Evolutionary conservation across 2,797 vertebrate species (phyloP).

Genomic region (Serranus cabrilla): DNA sequence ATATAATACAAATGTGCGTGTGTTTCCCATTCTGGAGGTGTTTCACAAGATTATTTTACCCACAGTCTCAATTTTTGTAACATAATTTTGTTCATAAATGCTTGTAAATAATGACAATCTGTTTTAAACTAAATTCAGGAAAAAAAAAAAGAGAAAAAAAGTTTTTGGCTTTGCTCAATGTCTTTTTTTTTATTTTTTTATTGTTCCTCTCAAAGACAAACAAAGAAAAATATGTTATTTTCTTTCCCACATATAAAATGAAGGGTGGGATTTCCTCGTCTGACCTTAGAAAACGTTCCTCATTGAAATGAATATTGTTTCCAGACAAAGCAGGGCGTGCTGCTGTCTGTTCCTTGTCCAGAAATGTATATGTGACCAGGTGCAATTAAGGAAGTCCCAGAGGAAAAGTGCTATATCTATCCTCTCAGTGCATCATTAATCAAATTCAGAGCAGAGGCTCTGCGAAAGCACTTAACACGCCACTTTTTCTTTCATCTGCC

Average conservation of each 20-base stretch:
- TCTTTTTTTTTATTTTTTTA: not conserved
- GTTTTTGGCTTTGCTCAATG: not conserved
- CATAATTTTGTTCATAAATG: constrained; percentile 14
- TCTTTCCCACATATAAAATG: constrained; percentile 56
- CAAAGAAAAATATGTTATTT: constrained; percentile 42
- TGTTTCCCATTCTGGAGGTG: not conserved
- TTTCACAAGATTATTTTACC: not conserved
- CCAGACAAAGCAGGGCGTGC: constrained; percentile 76
- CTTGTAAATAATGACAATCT: constrained; percentile 68
- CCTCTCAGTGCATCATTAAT: constrained; percentile 26
- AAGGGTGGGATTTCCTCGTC: constrained; percentile 75
- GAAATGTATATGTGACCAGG: constrained; percentile 42
- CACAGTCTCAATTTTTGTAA: not conserved
- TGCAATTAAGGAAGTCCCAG: constrained; percentile 64
- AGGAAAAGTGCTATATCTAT: constrained; percentile 53
- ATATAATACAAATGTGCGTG: not conserved
- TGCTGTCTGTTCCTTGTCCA: constrained; percentile 61
- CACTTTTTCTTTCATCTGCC: constrained; percentile 1
- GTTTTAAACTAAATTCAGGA: constrained; percentile 22
- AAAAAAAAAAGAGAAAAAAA: not conserved
- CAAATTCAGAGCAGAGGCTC: constrained; percentile 9
- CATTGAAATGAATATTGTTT: constrained; percentile 70
- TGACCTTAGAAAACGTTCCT: constrained; percentile 60
- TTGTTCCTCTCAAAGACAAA: constrained; percentile 15
- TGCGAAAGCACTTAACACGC: constrained; percentile 26